Percentiles rank a stretch among this genome's conserved stretches.
Evolutionary conservation across 2,113 vertebrate species (phyloP).

Genomic region (Paramisgurnus dabryanus): DNA sequence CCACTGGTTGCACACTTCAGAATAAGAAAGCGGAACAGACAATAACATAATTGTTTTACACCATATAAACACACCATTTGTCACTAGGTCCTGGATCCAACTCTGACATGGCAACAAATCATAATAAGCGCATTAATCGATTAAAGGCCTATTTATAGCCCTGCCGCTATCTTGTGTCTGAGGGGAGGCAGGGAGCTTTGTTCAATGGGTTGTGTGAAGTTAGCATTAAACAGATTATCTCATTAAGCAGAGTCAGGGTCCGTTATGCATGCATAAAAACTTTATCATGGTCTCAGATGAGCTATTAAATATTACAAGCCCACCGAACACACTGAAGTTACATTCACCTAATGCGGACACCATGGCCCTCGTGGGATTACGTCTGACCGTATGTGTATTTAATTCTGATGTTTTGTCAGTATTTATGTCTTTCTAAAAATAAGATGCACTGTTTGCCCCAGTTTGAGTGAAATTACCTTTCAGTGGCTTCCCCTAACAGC

Average conservation of each 20-base stretch:
- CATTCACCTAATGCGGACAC: conserved; percentile 18
- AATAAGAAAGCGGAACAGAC: not conserved
- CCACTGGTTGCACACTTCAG: not conserved
- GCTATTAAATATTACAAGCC: conserved; percentile 38
- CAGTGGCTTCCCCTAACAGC: not conserved
- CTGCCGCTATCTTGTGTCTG: conserved; percentile 28
- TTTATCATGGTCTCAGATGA: conserved; percentile 36
- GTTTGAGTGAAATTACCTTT: conserved; percentile 18
- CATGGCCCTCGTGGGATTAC: not conserved
- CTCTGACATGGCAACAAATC: conserved; percentile 45
- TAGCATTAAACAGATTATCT: conserved; percentile 50
- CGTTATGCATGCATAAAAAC: conserved; percentile 43
- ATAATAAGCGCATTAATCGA: conserved; percentile 46
- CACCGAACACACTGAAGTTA: not conserved
- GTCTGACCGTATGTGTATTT: conserved; percentile 26
- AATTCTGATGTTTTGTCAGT: conserved; percentile 6
- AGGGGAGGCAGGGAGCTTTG: conserved; percentile 26
- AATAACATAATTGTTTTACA: conserved; percentile 14
- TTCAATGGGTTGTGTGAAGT: conserved; percentile 47
- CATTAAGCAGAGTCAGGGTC: conserved; percentile 33
- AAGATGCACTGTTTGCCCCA: conserved; percentile 17
- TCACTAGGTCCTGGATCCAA: conserved; percentile 27
- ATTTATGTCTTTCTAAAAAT: conserved; percentile 19
- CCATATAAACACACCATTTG: conserved; percentile 34
- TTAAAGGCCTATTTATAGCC: conserved; percentile 53